phyloP scores from a whole-genome alignment of 2,797 vertebrate species.

The Gastrophryne carolinensis region DNA sequence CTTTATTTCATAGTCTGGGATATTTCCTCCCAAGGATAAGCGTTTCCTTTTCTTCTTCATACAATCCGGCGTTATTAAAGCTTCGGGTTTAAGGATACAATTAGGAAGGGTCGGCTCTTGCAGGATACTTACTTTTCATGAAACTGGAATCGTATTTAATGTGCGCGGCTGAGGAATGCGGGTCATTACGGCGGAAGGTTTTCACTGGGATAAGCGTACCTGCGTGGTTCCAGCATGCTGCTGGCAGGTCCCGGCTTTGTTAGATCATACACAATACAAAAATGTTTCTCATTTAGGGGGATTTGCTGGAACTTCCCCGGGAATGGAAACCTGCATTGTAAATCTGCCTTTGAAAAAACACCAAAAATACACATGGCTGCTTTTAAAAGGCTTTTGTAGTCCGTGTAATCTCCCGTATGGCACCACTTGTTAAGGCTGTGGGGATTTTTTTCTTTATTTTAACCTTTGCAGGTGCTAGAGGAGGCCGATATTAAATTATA shows the following conservation, averaged over 20 bases:
- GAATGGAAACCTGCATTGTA: slow-evolving; percentile 53
- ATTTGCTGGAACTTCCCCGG: slow-evolving; percentile 61
- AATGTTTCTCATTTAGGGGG: slow-evolving; percentile 29
- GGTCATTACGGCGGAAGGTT: slow-evolving; percentile 21
- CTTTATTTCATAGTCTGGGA: slow-evolving; percentile 76
- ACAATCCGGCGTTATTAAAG: slow-evolving; percentile 66
- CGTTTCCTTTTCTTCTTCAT: slow-evolving; percentile 67
- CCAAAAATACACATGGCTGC: slow-evolving; percentile 56
- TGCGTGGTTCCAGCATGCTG: slow-evolving; percentile 23
- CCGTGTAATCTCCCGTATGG: slow-evolving; percentile 41
- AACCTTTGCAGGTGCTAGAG: slow-evolving; percentile 39
- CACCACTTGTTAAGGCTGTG: background rate
- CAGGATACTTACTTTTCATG: slow-evolving; percentile 62
- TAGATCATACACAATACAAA: slow-evolving; percentile 60
- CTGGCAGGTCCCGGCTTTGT: background rate
- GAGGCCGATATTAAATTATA: slow-evolving; percentile 28
- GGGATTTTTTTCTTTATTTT: background rate
- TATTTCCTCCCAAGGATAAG: slow-evolving; percentile 59
- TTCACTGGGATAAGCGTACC: slow-evolving; percentile 15
- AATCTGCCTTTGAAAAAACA: slow-evolving; percentile 61
- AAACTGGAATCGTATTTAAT: slow-evolving; percentile 66
- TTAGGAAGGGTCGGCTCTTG: slow-evolving; percentile 70
- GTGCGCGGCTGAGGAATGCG: background rate
- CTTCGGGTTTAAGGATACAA: slow-evolving; percentile 63
- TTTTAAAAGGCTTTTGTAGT: slow-evolving; percentile 60